Conservation (phyloP, 2,888 invertebrate genomes). For the Marasmarcha lunaedactyla region DNA sequence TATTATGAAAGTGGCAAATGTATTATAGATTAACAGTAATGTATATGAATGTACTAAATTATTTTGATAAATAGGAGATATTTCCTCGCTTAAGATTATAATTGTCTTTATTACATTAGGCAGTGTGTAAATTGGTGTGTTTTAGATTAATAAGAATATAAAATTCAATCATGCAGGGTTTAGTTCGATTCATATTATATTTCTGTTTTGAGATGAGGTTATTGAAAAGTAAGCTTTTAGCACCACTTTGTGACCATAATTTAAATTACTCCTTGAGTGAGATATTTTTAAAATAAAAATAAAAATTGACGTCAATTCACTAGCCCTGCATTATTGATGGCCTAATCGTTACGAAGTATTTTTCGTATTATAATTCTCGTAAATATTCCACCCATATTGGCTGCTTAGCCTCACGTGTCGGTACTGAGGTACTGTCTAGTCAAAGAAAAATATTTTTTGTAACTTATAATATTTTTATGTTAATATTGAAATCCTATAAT, state of each 20-base stretch:
- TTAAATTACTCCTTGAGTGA: neutral
- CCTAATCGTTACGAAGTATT: slow-evolving; percentile 35
- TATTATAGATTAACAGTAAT: slow-evolving; percentile 49
- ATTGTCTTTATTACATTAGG: slow-evolving; percentile 33
- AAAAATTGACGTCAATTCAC: too few species aligned
- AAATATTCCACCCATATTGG: slow-evolving; percentile 41
- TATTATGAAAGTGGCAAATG: slow-evolving; percentile 42
- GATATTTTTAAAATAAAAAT: neutral
- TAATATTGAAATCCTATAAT: slow-evolving; percentile 3
- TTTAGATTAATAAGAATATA: neutral
- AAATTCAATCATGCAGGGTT: slow-evolving; percentile 24
- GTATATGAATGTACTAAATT: slow-evolving; percentile 63
- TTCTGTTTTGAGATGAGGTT: too few species aligned
- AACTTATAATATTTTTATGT: slow-evolving; percentile 30
- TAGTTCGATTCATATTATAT: too few species aligned
- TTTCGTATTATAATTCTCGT: slow-evolving; percentile 25
- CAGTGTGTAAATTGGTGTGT: slow-evolving; percentile 43
- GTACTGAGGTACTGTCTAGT: slow-evolving; percentile 66
- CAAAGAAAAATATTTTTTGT: slow-evolving; percentile 58
- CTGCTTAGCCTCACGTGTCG: slow-evolving; percentile 39
- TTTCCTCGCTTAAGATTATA: slow-evolving; percentile 44
- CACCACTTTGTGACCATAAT: too few species aligned
- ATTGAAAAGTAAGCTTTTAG: too few species aligned
- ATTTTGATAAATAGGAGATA: slow-evolving; percentile 63
- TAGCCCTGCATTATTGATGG: slow-evolving; percentile 31